Base-by-base conservation (phyloP, 2,113 vertebrate genomes). In the Brachypodius melanocephalos region DNA sequence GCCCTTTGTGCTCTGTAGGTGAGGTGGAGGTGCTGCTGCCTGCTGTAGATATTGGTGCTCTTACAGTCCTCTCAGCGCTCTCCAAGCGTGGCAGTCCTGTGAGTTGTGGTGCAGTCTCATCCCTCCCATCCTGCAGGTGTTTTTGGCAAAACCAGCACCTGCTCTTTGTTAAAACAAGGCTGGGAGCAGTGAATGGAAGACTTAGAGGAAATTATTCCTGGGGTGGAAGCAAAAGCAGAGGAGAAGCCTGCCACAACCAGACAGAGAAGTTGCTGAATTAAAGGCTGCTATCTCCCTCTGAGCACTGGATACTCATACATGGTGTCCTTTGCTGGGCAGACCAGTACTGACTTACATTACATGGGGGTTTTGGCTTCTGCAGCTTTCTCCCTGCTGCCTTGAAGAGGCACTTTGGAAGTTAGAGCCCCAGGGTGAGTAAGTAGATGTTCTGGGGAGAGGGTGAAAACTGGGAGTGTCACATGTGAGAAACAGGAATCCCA, bases 1-100 rank as follows among this genome's bases (percentile, higher is more conserved):
- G 67, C 32, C 63, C 26, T 2, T 46, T 65, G 25, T 74, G 31
- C 61, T 84, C 38, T 34, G 34, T 19, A 29, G 55, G 52, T 7
- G 14, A 91, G 49, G n/a, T 69, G 69, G 80, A 69, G 46, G n/a
- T 59, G 62, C 32, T 62, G 84, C 77, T 89, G 49, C 77, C 74
- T 86, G 38, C 74, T 72, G 52, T 45, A 66, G 40, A 6, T 88
- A 10, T 1, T 58, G 32, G 58, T 8, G 8, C 29, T 58, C 46
- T 46, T 59, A 5, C 0, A 0, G 34, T 69, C 40, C 42, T 68
- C 49, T 62, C 2, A 0, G 2, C 63, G 46, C 45, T 57, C 29
- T 71, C 68, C 59, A 62, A 81, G 62, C 38, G 25, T 43, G 38
- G 40, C 78, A 74, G 43, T 65, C 21, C 32, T 55, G 29, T 17